A percentile compares a stretch with the other conserved stretches of the same genome.
Conservation (phyloP, 2,888 invertebrate species). For the Apeira syringaria region DNA sequence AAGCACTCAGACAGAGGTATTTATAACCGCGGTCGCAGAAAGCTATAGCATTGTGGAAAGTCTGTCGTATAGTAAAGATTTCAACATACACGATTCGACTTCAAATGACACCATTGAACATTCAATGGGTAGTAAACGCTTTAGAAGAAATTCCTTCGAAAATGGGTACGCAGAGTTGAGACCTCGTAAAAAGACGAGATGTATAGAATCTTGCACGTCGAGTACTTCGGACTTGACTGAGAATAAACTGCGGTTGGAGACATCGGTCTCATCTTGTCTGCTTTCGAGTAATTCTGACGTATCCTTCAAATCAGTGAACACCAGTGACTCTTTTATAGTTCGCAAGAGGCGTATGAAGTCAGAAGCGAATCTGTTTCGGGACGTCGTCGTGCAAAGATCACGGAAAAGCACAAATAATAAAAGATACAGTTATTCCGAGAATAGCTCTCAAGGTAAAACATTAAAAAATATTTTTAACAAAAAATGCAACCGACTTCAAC, state of each 20-base stretch:
- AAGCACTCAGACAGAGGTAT: conserved; percentile 56
- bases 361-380: conserved; percentile 61
- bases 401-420: conserved; percentile 45
- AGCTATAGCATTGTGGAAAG: conserved; percentile 48
- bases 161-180: conserved; percentile 45
- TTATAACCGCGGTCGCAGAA: conserved; percentile 39
- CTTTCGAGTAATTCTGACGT: conserved; percentile 46
- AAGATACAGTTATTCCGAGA: conserved; percentile 44
- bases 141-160: conserved; percentile 50
- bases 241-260: conserved; percentile 33
- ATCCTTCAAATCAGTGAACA: conserved; percentile 71
- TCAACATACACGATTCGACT: conserved; percentile 45
- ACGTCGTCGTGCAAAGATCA: conserved; percentile 61
- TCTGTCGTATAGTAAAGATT: conserved; percentile 60
- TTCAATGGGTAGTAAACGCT: conserved; percentile 52
- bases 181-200: conserved; percentile 65
- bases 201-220: conserved; percentile 52
- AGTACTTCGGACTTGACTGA: conserved; percentile 55
- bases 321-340: conserved; percentile 63
- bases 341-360: conserved; percentile 66
- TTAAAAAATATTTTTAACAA: no score
- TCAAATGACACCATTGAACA: conserved; percentile 53
- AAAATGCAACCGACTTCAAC: no score
- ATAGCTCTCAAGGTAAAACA: conserved; percentile 49
- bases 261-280: conserved; percentile 42